Evolutionary conservation across 2,113 vertebrate species (phyloP), one percentile per base, ranked within the genome.

Genomic region (Vidua chalybeata): DNA sequence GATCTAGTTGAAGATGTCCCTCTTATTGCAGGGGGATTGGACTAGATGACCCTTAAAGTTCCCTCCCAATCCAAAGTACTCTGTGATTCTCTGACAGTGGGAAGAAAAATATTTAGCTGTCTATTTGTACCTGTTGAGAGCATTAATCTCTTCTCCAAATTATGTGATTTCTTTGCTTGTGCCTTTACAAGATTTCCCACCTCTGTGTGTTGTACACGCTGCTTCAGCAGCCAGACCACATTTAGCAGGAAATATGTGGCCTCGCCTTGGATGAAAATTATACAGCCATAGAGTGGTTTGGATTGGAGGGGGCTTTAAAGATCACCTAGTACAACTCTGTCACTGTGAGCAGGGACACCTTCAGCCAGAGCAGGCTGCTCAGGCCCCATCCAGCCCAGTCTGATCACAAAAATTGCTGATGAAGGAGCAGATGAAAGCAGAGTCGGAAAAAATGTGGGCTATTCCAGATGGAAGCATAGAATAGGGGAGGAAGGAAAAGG

Each of bases 391-490:
- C 69, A 41, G 48, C 28, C 54, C 3, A 4, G 46, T 8, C 20
- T 76, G 54, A 31, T 35, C 39, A 35, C 63, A 14, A 31, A 76
- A 83, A 74, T 1, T 71, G 10, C 56, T 75, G 84, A 15, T 35
- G 19, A 48, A 67, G 45, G n/a, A 43, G 12, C 17, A 62, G 28
- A 37, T 41, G 22, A 85, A 71, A 55, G 43, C 31, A 63, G 52
- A 87, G 15, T 6, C 26, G 6, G 12, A 33, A 41, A 54, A 74
- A 49, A 4, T 1, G 1, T 43, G 26, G 56, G 9, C 11, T 55
- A 4, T 4, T 46, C 39, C 22, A 51, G 49, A 27, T 21, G 26
- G 39, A 5, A 81, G 3, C 11, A 17, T 0, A 4, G 46, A 31
- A 63, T 3, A n/a, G 4, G 2, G 4, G 8, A 78, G 37, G 41